Evolutionary conservation across 2,888 invertebrate species (phyloP).

Genomic region (Choreutis nemorana): DNA sequence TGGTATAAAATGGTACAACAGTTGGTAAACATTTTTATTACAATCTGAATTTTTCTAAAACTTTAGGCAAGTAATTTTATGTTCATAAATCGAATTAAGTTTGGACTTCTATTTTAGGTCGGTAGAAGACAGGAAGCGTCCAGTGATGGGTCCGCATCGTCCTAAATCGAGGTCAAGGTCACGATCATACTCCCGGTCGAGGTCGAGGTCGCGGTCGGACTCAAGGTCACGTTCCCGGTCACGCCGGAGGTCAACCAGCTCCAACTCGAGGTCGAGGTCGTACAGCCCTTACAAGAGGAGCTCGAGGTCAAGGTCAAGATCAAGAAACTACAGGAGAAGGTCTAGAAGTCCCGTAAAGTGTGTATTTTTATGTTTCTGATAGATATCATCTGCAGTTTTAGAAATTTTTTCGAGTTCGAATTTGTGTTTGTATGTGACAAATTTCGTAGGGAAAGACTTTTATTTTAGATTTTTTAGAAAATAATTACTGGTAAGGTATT

Average conservation of each 20-base stretch:
- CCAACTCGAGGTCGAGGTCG: conserved; percentile 22
- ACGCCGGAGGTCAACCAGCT: conserved; percentile 18
- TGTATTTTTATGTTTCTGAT: too few species aligned
- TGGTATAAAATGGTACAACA: too few species aligned
- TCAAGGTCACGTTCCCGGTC: conserved; percentile 17
- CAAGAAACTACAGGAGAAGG: conserved; percentile 20
- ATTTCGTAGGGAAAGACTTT: too few species aligned
- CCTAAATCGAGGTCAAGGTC: conserved; percentile 23
- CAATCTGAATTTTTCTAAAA: background rate
- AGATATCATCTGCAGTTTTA: too few species aligned
- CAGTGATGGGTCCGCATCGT: conserved; percentile 35
- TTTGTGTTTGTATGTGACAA: too few species aligned
- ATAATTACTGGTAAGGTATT: too few species aligned
- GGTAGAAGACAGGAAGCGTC: conserved; percentile 6
- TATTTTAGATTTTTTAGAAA: too few species aligned
- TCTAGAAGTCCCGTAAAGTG: conserved; percentile 46
- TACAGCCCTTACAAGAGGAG: conserved; percentile 21
- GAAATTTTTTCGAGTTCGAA: too few species aligned
- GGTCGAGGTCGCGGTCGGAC: conserved; percentile 10
- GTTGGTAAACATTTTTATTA: too few species aligned
- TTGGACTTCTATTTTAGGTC: background rate
- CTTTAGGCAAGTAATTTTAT: background rate
- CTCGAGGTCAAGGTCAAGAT: conserved; percentile 27
- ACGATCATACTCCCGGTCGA: conserved; percentile 9
- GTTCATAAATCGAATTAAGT: background rate